Evolutionary conservation across 2,113 vertebrate species (phyloP).

Genomic region (Tachuris rubrigastra): DNA sequence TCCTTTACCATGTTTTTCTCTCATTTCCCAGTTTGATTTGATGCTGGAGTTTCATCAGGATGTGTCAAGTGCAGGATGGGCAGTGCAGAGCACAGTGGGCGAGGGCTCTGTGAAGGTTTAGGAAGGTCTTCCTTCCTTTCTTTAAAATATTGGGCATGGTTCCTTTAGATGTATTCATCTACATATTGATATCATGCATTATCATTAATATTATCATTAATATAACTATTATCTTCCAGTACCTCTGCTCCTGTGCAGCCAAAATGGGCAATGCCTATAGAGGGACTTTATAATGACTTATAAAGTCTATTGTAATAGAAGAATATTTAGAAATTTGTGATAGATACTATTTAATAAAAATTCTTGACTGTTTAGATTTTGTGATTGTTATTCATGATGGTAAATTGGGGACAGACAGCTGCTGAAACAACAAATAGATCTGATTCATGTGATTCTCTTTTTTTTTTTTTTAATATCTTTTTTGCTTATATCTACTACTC

Average conservation of each 20-base stretch:
- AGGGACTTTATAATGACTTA: background rate
- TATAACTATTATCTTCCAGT: background rate
- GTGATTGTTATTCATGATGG: background rate
- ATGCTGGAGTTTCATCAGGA: background rate
- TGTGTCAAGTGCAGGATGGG: accelerated
- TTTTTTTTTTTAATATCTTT: background rate
- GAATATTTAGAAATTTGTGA: background rate
- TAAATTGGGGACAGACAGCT: slow-evolving; percentile 56
- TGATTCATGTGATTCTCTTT: background rate
- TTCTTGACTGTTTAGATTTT: background rate
- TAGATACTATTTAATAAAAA: background rate
- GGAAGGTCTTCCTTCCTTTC: background rate
- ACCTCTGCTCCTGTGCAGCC: background rate
- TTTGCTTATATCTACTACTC: background rate
- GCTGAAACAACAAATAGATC: slow-evolving; percentile 36
- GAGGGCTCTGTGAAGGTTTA: background rate
- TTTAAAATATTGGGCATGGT: too few species aligned
- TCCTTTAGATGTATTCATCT: too few species aligned
- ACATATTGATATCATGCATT: background rate
- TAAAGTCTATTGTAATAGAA: background rate
- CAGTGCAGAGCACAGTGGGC: background rate
- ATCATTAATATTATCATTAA: background rate
- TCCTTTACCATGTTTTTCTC: background rate
- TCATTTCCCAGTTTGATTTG: background rate
- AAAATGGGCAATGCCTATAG: background rate